phyloP scores from a whole-genome alignment of 2,113 vertebrate species.

The Ciconia boyciana region DNA sequence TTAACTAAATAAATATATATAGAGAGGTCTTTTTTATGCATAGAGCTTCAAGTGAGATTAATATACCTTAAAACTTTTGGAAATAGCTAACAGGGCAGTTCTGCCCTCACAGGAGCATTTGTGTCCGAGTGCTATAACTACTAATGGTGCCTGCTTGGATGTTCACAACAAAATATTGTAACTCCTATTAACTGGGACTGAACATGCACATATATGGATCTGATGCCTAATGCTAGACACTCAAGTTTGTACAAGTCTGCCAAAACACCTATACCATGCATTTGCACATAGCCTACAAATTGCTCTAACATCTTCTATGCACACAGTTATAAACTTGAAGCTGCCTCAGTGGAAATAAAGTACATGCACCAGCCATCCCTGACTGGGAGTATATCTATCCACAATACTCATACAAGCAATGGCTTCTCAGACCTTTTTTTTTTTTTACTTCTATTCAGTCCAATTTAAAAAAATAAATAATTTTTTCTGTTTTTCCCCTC shows the following conservation, averaged over 20 bases:
- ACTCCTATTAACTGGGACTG: background rate
- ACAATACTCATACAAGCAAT: background rate
- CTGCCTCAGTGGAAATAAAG: background rate
- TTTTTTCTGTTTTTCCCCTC: too few species aligned
- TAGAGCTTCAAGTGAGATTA: constrained; percentile 61
- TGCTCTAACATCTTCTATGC: background rate
- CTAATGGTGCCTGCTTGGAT: background rate
- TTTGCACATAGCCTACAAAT: background rate
- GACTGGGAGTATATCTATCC: background rate
- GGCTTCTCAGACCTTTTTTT: background rate
- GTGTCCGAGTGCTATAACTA: background rate
- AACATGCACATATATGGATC: background rate
- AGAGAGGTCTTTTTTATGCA: background rate
- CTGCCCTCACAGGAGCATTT: background rate
- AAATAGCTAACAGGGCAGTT: constrained; percentile 40
- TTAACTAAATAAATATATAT: background rate
- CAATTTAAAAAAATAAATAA: too few species aligned
- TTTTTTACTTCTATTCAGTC: background rate
- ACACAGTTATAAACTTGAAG: background rate
- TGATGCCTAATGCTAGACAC: background rate
- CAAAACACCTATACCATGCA: background rate
- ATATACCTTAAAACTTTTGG: constrained; percentile 49
- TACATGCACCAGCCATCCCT: background rate
- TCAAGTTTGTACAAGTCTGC: background rate
- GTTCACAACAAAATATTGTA: background rate